Base-by-base conservation (phyloP, 2,888 invertebrate species). In the Campoletis raptor region DNA sequence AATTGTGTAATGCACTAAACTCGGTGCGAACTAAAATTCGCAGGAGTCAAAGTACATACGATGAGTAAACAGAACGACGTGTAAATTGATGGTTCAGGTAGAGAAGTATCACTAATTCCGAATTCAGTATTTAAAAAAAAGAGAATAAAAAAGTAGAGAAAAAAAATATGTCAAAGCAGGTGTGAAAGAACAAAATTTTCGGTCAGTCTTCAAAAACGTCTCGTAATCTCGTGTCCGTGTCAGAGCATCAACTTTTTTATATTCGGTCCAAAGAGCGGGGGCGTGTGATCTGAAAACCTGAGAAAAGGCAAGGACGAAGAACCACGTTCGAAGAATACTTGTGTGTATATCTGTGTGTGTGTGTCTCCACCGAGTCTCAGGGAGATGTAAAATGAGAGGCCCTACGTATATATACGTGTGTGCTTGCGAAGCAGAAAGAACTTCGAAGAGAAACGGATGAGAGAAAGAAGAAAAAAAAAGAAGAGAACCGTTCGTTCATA, bases 401-500 rank as follows among this genome's bases (percentile, higher is more conserved):
- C 48, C 21, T 40, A 30, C n/a, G 30, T 69, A 61, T 64, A 61
- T 64, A 61, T 67, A 45, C 24, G 30, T 70, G 52, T 70, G 66
- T 52, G 57, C 70, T 21, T 45, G 52, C 69, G 72, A 66, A 66
- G 45, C 52, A 64, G 81, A 76, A 66, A 67, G 82, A 83, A 74
- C 30, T 48, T 40, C 21, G 81, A 66, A 61, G 77, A 85, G 85
- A 73, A 87, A 85, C 81, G 83, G 84, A 87, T 66, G 67, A 74
- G 54, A 57, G 48, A 64, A 72, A 57, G n/a, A 73, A 85, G 3
- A 30, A 30, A 30, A 30, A 30, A 30, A 30, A 30, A 30, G 84
- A 81, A 66, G 69, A 83, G 86, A 80, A 85, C 81, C 86, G 88
- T 86, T 92, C 92, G 85, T 93, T 85, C 92, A 94, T 94, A 93